These are phyloP conservation scores for Capitella teleta DNA, from an alignment of 1,140 invertebrate genomes.

Conservation along the genomic window DNA sequence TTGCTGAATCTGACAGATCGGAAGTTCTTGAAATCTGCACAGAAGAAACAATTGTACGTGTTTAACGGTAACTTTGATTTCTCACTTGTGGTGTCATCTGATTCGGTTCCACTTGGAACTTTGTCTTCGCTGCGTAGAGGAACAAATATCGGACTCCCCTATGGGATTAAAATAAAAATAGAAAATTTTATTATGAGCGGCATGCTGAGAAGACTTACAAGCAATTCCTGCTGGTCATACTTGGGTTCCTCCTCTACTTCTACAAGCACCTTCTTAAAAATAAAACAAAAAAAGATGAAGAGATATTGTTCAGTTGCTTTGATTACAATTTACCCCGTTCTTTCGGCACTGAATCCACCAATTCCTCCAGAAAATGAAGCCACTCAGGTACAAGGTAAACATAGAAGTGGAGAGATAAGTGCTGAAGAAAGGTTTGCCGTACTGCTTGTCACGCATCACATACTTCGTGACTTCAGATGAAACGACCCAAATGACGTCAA, in stretches of 20 bases:
- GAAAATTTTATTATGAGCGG: not conserved
- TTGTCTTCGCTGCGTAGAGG: slow-evolving; percentile 63
- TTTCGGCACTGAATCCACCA: slow-evolving; percentile 65
- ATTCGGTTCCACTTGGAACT: slow-evolving; percentile 67
- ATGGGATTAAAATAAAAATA: slow-evolving; percentile 19
- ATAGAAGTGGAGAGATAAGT: slow-evolving; percentile 79
- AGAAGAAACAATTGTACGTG: not conserved
- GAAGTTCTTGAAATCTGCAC: not conserved
- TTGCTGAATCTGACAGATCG: slow-evolving; percentile 67
- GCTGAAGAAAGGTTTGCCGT: slow-evolving; percentile 76
- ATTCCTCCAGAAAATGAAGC: slow-evolving; percentile 67
- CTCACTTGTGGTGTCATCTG: slow-evolving; percentile 52
- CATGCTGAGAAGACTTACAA: no score
- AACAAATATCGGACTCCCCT: slow-evolving; percentile 72
- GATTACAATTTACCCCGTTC: no score
- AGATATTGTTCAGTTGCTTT: no score
- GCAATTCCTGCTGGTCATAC: no score
- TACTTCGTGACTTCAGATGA: slow-evolving; percentile 77
- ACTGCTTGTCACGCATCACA: slow-evolving; percentile 65
- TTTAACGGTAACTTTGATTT: not conserved
- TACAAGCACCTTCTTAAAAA: no score
- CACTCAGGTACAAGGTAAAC: slow-evolving; percentile 71
- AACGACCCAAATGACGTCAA: slow-evolving; percentile 78
- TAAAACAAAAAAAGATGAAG: no score
- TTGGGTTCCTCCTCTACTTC: no score